phyloP scores from a whole-genome alignment of 2,113 vertebrate genomes.

The Chascanopsetta lugubris region DNA sequence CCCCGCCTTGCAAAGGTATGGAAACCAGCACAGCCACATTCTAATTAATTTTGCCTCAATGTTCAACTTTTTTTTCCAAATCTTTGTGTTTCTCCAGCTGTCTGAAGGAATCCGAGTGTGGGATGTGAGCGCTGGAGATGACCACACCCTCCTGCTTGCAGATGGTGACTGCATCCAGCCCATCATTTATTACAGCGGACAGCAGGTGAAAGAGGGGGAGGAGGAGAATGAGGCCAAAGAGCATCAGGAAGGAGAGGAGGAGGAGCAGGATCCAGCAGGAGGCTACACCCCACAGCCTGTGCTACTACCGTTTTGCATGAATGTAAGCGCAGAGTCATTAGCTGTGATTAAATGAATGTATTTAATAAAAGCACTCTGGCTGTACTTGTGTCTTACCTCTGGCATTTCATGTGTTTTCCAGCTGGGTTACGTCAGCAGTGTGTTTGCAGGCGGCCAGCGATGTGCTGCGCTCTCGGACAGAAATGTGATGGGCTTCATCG shows the following conservation, averaged over 20 bases:
- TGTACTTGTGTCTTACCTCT: no score
- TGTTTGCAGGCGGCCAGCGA: conserved; percentile 86
- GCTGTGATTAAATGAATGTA: background rate
- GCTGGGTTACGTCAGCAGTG: conserved; percentile 92
- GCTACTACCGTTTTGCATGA: conserved; percentile 88
- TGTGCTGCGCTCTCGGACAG: conserved; percentile 88
- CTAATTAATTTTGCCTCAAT: rapidly evolving
- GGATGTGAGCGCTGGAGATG: conserved; percentile 88
- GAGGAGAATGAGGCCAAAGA: conserved; percentile 12
- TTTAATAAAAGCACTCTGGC: no score
- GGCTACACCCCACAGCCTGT: conserved; percentile 84
- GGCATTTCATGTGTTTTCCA: conserved; percentile 54
- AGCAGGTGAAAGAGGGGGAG: conserved; percentile 75
- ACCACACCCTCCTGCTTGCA: conserved; percentile 90
- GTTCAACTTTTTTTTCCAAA: background rate
- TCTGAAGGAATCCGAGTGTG: conserved; percentile 87
- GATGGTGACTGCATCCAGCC: conserved; percentile 93
- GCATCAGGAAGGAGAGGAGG: conserved; percentile 63
- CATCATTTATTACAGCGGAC: conserved; percentile 92
- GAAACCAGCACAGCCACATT: background rate
- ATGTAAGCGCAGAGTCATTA: conserved; percentile 77
- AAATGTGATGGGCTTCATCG: conserved; percentile 94
- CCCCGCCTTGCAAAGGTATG: conserved; percentile 91
- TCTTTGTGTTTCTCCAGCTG: conserved; percentile 74
- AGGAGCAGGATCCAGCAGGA: conserved; percentile 49